These are phyloP conservation scores for Macropus fuliginosus DNA, from an alignment of 2,797 vertebrate genomes.

Conservation along the genomic window DNA sequence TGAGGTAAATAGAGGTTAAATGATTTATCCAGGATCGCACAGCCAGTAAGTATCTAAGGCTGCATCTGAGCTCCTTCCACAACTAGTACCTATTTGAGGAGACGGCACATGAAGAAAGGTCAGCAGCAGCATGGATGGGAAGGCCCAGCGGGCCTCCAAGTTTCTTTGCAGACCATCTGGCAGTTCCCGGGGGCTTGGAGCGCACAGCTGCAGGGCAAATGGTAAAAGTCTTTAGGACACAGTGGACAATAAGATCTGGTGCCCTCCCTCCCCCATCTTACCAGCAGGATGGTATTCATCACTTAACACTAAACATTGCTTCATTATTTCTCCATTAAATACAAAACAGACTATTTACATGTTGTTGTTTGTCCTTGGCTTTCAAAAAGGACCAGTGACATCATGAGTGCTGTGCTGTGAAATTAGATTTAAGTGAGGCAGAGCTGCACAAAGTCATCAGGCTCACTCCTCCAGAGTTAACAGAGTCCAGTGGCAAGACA, in stretches of 20 bases:
- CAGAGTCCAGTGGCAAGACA: background rate
- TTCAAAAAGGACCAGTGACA: background rate
- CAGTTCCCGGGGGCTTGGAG: background rate
- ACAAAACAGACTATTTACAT: background rate
- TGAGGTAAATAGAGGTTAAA: background rate
- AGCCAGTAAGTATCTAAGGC: background rate
- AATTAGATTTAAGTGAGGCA: background rate
- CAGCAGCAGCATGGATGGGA: background rate
- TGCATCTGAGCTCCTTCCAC: background rate
- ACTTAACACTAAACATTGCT: background rate
- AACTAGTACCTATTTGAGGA: background rate
- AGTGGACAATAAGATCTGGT: background rate
- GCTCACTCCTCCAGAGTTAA: background rate
- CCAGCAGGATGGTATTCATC: background rate
- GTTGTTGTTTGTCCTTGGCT: background rate
- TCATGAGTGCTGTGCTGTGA: background rate
- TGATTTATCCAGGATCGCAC: background rate
- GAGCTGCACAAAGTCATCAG: background rate
- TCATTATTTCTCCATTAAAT: background rate
- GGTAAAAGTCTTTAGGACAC: background rate
- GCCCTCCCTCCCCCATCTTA: background rate
- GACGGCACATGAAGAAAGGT: background rate
- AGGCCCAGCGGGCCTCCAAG: background rate
- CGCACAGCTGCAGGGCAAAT: background rate
- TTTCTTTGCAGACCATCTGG: background rate